Evolutionary conservation across 2,797 vertebrate species (phyloP).

Genomic region (Megaceryle alcyon): DNA sequence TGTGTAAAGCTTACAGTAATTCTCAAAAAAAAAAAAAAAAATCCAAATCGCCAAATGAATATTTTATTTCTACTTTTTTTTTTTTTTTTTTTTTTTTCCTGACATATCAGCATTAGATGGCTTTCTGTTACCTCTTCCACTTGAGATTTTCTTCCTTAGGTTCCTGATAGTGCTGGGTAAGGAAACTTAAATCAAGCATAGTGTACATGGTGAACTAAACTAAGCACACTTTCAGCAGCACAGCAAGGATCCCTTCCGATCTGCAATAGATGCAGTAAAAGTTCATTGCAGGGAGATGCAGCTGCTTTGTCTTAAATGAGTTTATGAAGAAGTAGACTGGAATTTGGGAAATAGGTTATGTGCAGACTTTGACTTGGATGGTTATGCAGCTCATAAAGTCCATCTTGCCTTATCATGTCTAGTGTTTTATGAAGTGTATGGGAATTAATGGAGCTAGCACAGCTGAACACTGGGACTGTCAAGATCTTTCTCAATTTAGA

Average conservation of each 20-base stretch:
- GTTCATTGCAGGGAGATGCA: background rate
- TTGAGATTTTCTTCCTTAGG: background rate
- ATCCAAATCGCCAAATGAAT: background rate
- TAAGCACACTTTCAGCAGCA: background rate
- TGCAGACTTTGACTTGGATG: background rate
- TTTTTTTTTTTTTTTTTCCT: background rate
- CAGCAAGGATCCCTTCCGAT: background rate
- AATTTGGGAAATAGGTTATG: background rate
- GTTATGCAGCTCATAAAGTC: background rate
- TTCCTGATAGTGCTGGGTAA: background rate
- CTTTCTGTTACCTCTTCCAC: background rate
- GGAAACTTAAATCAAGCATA: background rate
- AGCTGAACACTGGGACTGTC: accelerated
- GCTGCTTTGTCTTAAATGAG: background rate
- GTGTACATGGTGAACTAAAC: background rate
- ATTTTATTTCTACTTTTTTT: background rate
- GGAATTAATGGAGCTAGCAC: background rate
- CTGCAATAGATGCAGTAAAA: background rate
- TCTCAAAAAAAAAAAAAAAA: background rate
- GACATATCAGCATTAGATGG: background rate
- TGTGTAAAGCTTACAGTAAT: background rate
- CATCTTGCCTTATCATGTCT: background rate
- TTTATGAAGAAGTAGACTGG: background rate
- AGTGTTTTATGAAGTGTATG: background rate
- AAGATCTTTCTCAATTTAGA: background rate